phyloP scores from a whole-genome alignment of 30 jellyfish, hydroid and myxozoan genomes.

The Sanderia malayensis region DNA sequence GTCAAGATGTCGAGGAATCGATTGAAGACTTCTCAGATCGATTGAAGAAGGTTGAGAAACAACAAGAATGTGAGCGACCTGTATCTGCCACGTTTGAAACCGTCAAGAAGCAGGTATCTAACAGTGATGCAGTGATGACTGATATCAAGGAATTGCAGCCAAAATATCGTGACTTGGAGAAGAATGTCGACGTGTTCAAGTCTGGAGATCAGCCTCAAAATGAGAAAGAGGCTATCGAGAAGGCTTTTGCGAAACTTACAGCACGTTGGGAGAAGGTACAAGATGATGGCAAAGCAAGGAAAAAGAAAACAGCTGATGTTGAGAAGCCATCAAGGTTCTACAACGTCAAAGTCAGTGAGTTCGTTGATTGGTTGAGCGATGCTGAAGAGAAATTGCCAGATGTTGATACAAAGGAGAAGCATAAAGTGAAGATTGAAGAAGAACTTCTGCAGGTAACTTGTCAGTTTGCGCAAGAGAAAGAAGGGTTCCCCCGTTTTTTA shows the following conservation, averaged over 20 bases:
- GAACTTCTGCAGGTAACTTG: slow-evolving; percentile 58
- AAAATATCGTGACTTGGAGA: slow-evolving; percentile 29
- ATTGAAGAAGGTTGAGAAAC: slow-evolving; percentile 50
- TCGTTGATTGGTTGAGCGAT: slow-evolving; percentile 52
- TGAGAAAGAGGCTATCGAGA: slow-evolving; percentile 38
- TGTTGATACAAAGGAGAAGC: slow-evolving; percentile 6
- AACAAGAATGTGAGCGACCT: slow-evolving; percentile 54
- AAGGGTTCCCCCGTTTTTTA: no score
- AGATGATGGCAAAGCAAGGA: slow-evolving; percentile 26
- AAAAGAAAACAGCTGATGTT: slow-evolving; percentile 40
- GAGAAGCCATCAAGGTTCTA: slow-evolving; percentile 48
- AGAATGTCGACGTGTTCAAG: slow-evolving; percentile 52
- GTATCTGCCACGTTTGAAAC: slow-evolving; percentile 70
- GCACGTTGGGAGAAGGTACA: slow-evolving; percentile 45
- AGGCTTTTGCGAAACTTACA: slow-evolving; percentile 44
- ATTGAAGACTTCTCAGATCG: slow-evolving; percentile 68
- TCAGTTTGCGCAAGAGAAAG: no score
- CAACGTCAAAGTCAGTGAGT: slow-evolving; percentile 17
- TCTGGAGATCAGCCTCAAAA: slow-evolving; percentile 42
- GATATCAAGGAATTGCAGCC: slow-evolving; percentile 58
- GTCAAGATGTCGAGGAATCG: slow-evolving; percentile 60
- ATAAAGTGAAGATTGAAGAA: slow-evolving; percentile 7
- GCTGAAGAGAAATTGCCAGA: slow-evolving; percentile 50
- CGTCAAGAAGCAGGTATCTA: slow-evolving; percentile 59
- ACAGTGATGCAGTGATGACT: slow-evolving; percentile 39